These are phyloP conservation scores for Triplophysa dalaica DNA, from an alignment of 2,113 vertebrate species.

Conservation along the genomic window DNA sequence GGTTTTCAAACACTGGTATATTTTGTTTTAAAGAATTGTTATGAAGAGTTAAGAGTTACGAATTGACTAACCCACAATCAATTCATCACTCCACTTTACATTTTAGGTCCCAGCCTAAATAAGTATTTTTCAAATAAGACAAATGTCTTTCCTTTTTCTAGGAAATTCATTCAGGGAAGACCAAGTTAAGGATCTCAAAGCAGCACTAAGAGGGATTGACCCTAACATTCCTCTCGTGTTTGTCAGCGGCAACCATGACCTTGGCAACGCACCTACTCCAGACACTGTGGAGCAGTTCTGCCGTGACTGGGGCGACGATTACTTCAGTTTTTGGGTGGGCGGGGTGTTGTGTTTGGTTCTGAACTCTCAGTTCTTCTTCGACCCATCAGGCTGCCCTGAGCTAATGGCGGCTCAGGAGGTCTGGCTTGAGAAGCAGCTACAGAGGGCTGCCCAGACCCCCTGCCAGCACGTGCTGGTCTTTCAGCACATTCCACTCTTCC, in stretches of 20 bases:
- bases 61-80: too few relatives aligned
- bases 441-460: slow-evolving; percentile 58
- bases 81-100: too few relatives aligned
- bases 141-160: slow-evolving; percentile 54
- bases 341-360: slow-evolving; percentile 91
- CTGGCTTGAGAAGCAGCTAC: slow-evolving; percentile 87
- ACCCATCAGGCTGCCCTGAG: slow-evolving; percentile 80
- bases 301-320: slow-evolving; percentile 89
- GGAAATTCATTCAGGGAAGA: slow-evolving; percentile 78
- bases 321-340: slow-evolving; percentile 95
- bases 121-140: neutral
- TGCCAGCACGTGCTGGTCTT: slow-evolving; percentile 85
- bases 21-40: too few relatives aligned
- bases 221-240: slow-evolving; percentile 85
- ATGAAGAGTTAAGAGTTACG: too few relatives aligned
- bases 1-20: too few relatives aligned
- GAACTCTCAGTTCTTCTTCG: slow-evolving; percentile 90
- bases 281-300: slow-evolving; percentile 80
- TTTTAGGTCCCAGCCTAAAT: neutral
- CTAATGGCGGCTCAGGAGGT: slow-evolving; percentile 82
- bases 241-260: slow-evolving; percentile 94
- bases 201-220: slow-evolving; percentile 71
- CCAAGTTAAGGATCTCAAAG: slow-evolving; percentile 87
- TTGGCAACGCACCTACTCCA: slow-evolving; percentile 85
- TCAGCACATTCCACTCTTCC: slow-evolving; percentile 93